Conservation (phyloP, 2,797 vertebrate genomes). For the Urophycis tenuis region DNA sequence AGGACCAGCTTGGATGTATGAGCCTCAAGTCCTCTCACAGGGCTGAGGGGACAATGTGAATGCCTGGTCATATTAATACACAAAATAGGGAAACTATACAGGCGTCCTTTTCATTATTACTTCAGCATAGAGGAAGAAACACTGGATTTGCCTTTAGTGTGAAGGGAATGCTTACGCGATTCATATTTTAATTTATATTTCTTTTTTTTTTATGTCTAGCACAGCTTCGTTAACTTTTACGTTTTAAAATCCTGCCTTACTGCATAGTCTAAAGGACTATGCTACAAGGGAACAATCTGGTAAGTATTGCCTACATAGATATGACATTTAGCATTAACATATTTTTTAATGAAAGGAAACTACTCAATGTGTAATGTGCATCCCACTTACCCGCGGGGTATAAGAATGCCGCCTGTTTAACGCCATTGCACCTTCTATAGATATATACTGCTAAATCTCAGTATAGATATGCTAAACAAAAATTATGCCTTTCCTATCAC, state of each 20-base stretch:
- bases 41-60: constrained; percentile 37
- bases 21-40: constrained; percentile 25
- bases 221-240: not conserved
- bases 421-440: constrained; percentile 45
- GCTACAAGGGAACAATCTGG: constrained; percentile 21
- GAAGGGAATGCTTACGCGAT: constrained; percentile 1
- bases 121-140: not conserved
- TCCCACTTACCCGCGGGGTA: constrained; percentile 61
- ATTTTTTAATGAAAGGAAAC: not conserved
- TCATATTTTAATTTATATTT: too few species aligned
- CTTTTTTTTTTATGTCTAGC: too few species aligned
- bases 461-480: constrained; percentile 4
- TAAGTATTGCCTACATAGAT: constrained; percentile 33
- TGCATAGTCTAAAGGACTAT: not conserved
- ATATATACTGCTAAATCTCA: constrained; percentile 15
- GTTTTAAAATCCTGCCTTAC: not conserved
- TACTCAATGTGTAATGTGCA: not conserved
- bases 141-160: not conserved
- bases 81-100: not conserved
- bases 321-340: not conserved
- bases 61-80: not conserved
- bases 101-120: constrained; percentile 6
- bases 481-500: constrained; percentile 10
- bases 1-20: constrained; percentile 17
- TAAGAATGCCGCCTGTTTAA: constrained; percentile 61